Conservation (phyloP, 2,113 vertebrate genomes). For the Lamprologus sp. region DNA sequence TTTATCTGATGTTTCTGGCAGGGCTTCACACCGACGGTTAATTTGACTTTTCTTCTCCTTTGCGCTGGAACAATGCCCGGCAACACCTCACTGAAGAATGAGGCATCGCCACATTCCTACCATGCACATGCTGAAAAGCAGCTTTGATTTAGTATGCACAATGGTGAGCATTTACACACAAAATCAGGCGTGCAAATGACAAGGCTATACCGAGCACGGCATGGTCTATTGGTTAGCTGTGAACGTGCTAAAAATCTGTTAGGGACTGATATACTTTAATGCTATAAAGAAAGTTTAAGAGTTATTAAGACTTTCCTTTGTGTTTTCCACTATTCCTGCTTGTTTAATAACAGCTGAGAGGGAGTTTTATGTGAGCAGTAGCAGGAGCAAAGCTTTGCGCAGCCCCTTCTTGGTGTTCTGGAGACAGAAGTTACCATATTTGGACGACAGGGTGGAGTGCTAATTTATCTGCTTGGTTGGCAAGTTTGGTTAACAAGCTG, state of each 20-base stretch:
- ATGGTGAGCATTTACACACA: neutral
- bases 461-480: neutral
- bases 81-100: neutral
- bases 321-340: neutral
- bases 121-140: neutral
- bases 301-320: neutral
- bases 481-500: neutral
- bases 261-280: neutral
- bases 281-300: neutral
- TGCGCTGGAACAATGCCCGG: neutral
- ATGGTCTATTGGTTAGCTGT: neutral
- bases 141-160: neutral
- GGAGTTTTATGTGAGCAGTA: neutral
- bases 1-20: neutral
- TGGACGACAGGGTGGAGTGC: neutral
- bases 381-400: neutral
- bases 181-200: neutral
- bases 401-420: neutral
- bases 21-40: neutral
- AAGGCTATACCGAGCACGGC: neutral
- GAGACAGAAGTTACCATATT: neutral
- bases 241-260: neutral
- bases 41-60: neutral
- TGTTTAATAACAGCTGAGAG: neutral
- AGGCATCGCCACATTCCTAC: neutral